Evolutionary conservation across 2,113 vertebrate genomes (phyloP), one percentile per base, ranked within the genome.

Genomic region (Plectropomus leopardus): DNA sequence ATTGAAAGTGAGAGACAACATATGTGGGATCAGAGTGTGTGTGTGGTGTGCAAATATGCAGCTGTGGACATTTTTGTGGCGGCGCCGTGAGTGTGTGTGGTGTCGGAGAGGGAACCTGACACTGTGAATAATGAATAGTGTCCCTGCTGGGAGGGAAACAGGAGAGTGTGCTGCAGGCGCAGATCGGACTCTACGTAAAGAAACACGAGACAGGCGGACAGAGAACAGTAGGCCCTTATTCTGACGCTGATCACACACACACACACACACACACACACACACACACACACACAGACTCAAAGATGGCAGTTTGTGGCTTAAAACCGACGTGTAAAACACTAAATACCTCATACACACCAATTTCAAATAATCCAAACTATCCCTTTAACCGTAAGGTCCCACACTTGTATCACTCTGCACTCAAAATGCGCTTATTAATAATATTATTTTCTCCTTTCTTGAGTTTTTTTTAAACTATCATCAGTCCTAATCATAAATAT

Each of bases 81-180:
- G 1, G 79, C 55, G 54, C 66, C n/a, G 5, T 14, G 79, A 59
- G 64, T 57, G 76, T 71, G 48, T 28, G 26, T 4, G 60, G 54
- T 45, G 63, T 68, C 75, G 4, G 53, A 66, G 54, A 19, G 54
- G 53, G 7, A 85, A 72, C 67, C 0, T 17, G 72, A 81, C 55
- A 51, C 78, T 32, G 53, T 60, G 73, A 72, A 69, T 77, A 73
- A 85, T 69, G 73, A 77, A 72, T 63, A 54, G 55, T 30, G 3
- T 23, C 28, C 30, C 23, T n/a, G 24, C 64, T 28, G 64, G 71
- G 36, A 63, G 71, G 66, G 71, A 66, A 60, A 66, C 53, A 30
- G 72, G 70, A 79, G 76, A 34, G 68, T 32, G 74, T 65, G 64
- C 30, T 45, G 66, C 13, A 30, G 4, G 32, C n/a, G 32, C 58